Conservation (phyloP, 1,140 invertebrate species). For the Pseudomyrmex flavicornis region DNA sequence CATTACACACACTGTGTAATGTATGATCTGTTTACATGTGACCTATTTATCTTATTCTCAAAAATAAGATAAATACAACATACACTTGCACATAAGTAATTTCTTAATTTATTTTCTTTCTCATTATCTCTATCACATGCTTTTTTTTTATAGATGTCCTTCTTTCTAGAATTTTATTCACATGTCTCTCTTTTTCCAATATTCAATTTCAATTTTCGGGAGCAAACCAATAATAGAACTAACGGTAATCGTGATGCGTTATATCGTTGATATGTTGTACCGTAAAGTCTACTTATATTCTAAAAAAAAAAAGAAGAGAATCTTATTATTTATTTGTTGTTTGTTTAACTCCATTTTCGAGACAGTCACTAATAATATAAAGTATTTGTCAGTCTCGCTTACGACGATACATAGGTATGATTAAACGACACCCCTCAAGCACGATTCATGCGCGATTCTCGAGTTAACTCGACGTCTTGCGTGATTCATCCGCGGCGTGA, state of each 20-base stretch:
- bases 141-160: not conserved
- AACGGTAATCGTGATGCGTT: not conserved
- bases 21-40: not conserved
- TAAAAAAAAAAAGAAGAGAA: too few relatives aligned
- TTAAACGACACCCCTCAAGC: constrained; percentile 1
- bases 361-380: too few relatives aligned
- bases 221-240: not conserved
- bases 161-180: too few relatives aligned
- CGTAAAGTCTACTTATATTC: too few relatives aligned
- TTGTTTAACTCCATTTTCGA: too few relatives aligned
- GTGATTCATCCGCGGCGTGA: constrained; percentile 45
- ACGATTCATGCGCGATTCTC: not conserved
- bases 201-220: not conserved
- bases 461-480: constrained; percentile 19
- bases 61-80: not conserved
- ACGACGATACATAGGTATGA: constrained; percentile 16
- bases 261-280: not conserved
- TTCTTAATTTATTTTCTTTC: not conserved
- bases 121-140: not conserved
- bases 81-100: not conserved
- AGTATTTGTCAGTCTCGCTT: too few relatives aligned
- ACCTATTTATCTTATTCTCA: not conserved
- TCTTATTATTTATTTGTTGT: too few relatives aligned
- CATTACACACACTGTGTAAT: not conserved
- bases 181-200: not conserved